Evolutionary conservation across 2,113 vertebrate genomes (phyloP).

Genomic region (Thymallus thymallus): DNA sequence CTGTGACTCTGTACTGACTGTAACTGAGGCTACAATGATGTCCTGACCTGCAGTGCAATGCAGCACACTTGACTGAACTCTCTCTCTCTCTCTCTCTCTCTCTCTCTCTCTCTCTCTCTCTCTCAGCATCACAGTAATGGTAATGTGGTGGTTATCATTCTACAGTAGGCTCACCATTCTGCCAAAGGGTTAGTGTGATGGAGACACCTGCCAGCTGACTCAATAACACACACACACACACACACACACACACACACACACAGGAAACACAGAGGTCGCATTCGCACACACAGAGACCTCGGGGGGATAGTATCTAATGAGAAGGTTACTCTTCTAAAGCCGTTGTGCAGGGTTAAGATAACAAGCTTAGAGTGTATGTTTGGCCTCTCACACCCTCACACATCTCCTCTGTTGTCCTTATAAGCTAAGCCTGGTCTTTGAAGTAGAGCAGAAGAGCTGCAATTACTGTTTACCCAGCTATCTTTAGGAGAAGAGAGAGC

Average conservation of each 20-base stretch:
- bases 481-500: conserved; percentile 27
- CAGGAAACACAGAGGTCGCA: conserved; percentile 28
- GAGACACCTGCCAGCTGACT: conserved; percentile 18
- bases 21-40: too few relatives aligned
- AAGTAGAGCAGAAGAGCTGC: conserved; percentile 36
- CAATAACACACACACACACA: conserved; percentile 14
- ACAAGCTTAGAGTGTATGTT: conserved; percentile 50
- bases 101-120: conserved; percentile 61
- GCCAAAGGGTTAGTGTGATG: conserved; percentile 48
- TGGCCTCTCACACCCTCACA: conserved; percentile 21
- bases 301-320: conserved; percentile 57
- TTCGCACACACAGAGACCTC: conserved; percentile 34
- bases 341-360: conserved; percentile 48
- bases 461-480: conserved; percentile 40
- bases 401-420: conserved; percentile 31
- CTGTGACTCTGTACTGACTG: too few relatives aligned
- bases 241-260: conserved; percentile 14
- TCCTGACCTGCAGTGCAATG: too few relatives aligned
- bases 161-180: conserved; percentile 58
- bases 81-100: conserved; percentile 50
- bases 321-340: conserved; percentile 38
- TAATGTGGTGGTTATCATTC: conserved; percentile 72
- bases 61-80: too few relatives aligned
- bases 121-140: conserved; percentile 67
- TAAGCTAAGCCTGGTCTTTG: conserved; percentile 51